Evolutionary conservation across 1,140 invertebrate genomes (phyloP).

Genomic region (Drosophila sucinea): DNA sequence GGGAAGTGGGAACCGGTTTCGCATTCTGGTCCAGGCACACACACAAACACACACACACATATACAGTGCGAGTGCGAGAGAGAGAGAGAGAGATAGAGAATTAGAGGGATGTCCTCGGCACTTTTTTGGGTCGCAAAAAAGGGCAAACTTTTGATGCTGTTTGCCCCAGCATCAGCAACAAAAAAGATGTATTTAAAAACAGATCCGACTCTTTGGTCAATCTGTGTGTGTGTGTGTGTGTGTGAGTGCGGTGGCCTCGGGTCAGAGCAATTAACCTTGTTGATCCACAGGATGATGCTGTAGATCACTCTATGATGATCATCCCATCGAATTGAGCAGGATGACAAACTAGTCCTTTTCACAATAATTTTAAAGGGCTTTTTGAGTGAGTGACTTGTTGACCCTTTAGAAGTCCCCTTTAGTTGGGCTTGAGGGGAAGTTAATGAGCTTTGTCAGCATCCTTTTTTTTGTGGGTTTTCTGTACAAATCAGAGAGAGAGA

Average conservation of each 20-base stretch:
- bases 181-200: neutral
- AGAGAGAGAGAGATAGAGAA: neutral
- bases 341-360: slow-evolving; percentile 53
- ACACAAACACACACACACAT: neutral
- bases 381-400: slow-evolving; percentile 2
- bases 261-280: slow-evolving; percentile 50
- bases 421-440: neutral
- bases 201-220: slow-evolving; percentile 14
- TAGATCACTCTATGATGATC: slow-evolving; percentile 23
- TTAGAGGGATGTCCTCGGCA: slow-evolving; percentile 5
- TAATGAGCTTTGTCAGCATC: slow-evolving; percentile 21
- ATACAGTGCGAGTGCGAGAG: neutral
- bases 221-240: too few relatives aligned
- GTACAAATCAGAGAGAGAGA: neutral
- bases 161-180: slow-evolving; percentile 24
- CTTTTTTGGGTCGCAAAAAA: slow-evolving; percentile 35
- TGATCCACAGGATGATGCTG: slow-evolving; percentile 58
- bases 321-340: slow-evolving; percentile 21
- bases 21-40: neutral
- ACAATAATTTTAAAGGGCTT: slow-evolving; percentile 27
- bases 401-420: neutral
- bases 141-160: slow-evolving; percentile 28
- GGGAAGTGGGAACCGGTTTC: neutral
- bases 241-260: slow-evolving; percentile 10
- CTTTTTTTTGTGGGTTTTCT: neutral